Percentiles rank a stretch among this genome's conserved stretches.
Evolutionary conservation across 1,140 invertebrate genomes (phyloP).

Genomic region (Tetramorium parvispinum): DNA sequence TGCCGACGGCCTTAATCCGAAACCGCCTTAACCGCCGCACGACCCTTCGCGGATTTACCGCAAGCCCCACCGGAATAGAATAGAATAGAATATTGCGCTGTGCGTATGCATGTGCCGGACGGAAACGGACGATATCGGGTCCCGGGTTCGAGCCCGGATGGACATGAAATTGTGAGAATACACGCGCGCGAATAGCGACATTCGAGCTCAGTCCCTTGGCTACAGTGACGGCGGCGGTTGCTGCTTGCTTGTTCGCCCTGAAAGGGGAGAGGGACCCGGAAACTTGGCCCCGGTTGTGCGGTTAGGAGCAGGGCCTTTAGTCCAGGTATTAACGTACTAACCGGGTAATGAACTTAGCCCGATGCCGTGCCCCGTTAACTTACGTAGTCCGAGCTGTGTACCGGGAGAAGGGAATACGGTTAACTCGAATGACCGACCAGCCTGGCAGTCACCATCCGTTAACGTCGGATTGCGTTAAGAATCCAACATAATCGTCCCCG

Average conservation of each 20-base stretch:
- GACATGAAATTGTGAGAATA: slow-evolving; percentile 36
- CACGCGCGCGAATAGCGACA: slow-evolving; percentile 13
- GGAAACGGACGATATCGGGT: neutral
- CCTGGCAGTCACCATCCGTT: slow-evolving; percentile 26
- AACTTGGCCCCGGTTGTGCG: slow-evolving; percentile 48
- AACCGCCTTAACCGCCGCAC: slow-evolving; percentile 51
- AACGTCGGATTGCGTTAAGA: slow-evolving; percentile 48
- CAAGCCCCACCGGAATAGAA: slow-evolving; percentile 7
- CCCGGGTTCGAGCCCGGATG: neutral
- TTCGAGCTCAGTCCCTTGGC: slow-evolving; percentile 11
- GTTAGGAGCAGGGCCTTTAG: slow-evolving; percentile 40
- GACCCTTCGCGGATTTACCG: slow-evolving; percentile 47
- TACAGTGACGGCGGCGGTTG: neutral
- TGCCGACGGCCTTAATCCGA: slow-evolving; percentile 58
- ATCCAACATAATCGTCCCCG: slow-evolving; percentile 36
- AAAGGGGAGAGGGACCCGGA: slow-evolving; percentile 39
- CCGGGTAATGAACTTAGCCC: slow-evolving; percentile 57
- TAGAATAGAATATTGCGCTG: slow-evolving; percentile 6
- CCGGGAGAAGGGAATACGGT: slow-evolving; percentile 23
- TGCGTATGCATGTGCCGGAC: neutral
- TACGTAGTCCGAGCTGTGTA: slow-evolving; percentile 10
- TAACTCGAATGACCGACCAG: slow-evolving; percentile 31
- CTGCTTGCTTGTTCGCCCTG: neutral
- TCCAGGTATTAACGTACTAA: slow-evolving; percentile 56
- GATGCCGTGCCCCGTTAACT: slow-evolving; percentile 51